phyloP scores from a whole-genome alignment of 2,888 invertebrate genomes.

The Molorchus minor region DNA sequence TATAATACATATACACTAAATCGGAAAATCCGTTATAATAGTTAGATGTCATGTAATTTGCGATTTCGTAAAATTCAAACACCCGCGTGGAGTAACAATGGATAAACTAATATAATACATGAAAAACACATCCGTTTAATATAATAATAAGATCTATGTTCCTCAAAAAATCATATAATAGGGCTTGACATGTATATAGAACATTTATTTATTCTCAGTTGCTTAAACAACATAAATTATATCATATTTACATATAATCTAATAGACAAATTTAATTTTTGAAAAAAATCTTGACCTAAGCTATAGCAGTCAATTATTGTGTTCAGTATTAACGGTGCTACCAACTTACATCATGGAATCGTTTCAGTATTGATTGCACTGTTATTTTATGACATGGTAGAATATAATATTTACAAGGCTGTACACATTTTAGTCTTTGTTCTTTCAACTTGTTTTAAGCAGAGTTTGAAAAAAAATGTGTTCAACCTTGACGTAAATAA shows the following conservation, averaged over 20 bases:
- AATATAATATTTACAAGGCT: slow-evolving; percentile 5
- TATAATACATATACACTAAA: no score
- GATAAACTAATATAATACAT: background rate
- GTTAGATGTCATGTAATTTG: background rate
- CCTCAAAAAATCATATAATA: background rate
- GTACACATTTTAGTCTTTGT: no score
- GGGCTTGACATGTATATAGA: background rate
- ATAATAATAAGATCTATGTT: background rate
- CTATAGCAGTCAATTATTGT: slow-evolving; percentile 46
- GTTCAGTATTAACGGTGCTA: slow-evolving; percentile 31
- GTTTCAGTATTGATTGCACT: slow-evolving; percentile 35
- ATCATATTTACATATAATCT: slow-evolving; percentile 45
- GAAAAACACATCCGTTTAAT: background rate
- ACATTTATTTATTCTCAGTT: background rate
- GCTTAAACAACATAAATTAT: slow-evolving; percentile 4
- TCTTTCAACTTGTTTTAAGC: no score
- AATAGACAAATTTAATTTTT: slow-evolving; percentile 47
- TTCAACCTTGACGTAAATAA: no score
- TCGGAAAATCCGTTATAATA: no score
- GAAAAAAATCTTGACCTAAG: slow-evolving; percentile 44
- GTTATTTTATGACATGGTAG: slow-evolving; percentile 19
- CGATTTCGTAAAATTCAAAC: background rate
- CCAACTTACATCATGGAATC: slow-evolving; percentile 29
- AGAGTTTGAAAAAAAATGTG: no score
- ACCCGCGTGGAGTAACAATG: background rate